These are phyloP conservation scores for Lutraria rhynchaena DNA, from an alignment of 1,140 invertebrate genomes.

Conservation along the genomic window DNA sequence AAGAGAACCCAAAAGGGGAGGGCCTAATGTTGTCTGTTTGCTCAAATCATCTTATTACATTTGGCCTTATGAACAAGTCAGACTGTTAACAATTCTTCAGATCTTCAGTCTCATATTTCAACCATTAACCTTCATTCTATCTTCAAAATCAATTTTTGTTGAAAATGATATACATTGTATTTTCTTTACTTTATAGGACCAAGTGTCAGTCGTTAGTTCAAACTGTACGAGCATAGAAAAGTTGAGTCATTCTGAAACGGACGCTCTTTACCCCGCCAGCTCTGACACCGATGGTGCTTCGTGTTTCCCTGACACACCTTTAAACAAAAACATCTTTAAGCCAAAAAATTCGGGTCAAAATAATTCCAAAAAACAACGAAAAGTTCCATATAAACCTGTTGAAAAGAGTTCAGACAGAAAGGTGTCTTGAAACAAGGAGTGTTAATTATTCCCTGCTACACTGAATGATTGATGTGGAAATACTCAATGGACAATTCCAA, in stretches of 20 bases:
- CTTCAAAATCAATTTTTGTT: too few relatives aligned
- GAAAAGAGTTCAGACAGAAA: conserved; percentile 30
- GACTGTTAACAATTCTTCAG: too few relatives aligned
- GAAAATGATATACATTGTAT: background rate
- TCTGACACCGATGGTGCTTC: conserved; percentile 43
- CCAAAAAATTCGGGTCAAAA: conserved; percentile 23
- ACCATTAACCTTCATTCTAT: too few relatives aligned
- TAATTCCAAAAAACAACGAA: conserved; percentile 22
- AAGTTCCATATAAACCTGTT: conserved; percentile 47
- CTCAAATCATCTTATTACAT: too few relatives aligned
- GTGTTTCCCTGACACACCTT: conserved; percentile 38
- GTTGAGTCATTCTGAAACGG: conserved; percentile 44
- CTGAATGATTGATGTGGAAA: background rate
- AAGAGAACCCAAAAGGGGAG: too few relatives aligned
- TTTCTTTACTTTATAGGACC: conserved; percentile 33
- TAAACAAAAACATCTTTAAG: conserved; percentile 54
- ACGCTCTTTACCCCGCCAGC: conserved; percentile 35
- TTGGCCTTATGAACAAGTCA: too few relatives aligned
- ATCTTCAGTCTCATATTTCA: too few relatives aligned
- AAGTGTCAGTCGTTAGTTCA: conserved; percentile 39
- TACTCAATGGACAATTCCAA: too few relatives aligned
- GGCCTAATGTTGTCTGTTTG: too few relatives aligned
- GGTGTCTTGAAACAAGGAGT: conserved; percentile 15
- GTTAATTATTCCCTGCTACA: background rate
- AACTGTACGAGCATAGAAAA: conserved; percentile 46